Evolutionary conservation across 2,888 invertebrate species (phyloP).

Genomic region (Leucozona laternaria): DNA sequence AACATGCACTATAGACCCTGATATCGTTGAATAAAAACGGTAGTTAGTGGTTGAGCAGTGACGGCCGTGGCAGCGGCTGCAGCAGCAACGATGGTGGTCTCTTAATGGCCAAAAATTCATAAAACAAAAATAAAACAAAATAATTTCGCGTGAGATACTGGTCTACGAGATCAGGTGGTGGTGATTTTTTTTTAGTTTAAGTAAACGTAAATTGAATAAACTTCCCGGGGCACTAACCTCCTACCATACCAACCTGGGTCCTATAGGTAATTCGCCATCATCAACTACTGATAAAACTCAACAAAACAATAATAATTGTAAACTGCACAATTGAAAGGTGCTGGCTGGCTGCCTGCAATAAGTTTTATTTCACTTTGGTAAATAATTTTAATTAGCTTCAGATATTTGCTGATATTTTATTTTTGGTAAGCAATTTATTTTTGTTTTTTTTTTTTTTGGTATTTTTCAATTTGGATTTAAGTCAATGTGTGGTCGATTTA

Average conservation of each 20-base stretch:
- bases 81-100: conserved; percentile 53
- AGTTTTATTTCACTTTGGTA: conserved; percentile 50
- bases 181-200: conserved; percentile 38
- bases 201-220: conserved; percentile 73
- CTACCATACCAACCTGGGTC: not conserved
- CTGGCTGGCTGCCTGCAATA: conserved; percentile 42
- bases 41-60: not conserved
- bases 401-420: conserved; percentile 53
- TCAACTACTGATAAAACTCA: conserved; percentile 12
- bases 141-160: conserved; percentile 72
- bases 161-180: conserved; percentile 69
- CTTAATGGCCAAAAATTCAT: conserved; percentile 62
- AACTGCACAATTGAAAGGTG: conserved; percentile 62
- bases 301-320: conserved; percentile 30
- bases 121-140: conserved; percentile 47
- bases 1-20: conserved; percentile 46
- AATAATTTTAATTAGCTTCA: conserved; percentile 72
- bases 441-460: not conserved
- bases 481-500: conserved; percentile 64
- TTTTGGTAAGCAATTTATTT: not conserved
- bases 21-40: conserved; percentile 12
- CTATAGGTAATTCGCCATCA: not conserved
- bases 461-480: not conserved
- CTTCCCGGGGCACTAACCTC: conserved; percentile 70
- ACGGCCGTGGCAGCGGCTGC: not conserved